These are phyloP conservation scores for Acomys russatus DNA, from an alignment of 2,797 vertebrate species.

Conservation along the genomic window DNA sequence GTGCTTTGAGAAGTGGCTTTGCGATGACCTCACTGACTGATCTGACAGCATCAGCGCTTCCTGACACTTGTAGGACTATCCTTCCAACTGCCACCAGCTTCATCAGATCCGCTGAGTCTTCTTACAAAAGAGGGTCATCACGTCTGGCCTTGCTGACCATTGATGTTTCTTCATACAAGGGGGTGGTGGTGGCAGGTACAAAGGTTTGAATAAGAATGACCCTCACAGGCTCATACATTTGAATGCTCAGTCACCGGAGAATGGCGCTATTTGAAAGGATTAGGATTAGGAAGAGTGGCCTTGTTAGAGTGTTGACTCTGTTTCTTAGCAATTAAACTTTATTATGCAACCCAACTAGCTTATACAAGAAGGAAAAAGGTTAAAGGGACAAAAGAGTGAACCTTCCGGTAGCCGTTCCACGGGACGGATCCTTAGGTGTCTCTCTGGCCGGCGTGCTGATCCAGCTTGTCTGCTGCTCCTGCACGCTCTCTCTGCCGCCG, in stretches of 20 bases:
- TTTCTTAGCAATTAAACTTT: too few species aligned
- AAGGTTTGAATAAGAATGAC: background rate
- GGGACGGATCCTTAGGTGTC: too few species aligned
- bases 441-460: too few species aligned
- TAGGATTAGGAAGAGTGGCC: background rate
- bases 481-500: too few species aligned
- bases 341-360: too few species aligned
- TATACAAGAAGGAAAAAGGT: too few species aligned
- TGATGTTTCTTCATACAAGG: background rate
- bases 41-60: background rate
- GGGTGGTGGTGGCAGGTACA: background rate
- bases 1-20: background rate
- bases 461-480: too few species aligned
- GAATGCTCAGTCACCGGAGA: background rate
- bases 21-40: background rate
- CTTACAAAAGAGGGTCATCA: background rate
- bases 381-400: too few species aligned
- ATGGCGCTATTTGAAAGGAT: background rate
- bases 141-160: background rate
- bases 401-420: too few species aligned
- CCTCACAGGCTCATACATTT: background rate
- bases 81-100: background rate
- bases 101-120: background rate
- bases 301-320: too few species aligned
- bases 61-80: background rate